Base-by-base conservation (phyloP, 2,797 vertebrate genomes). In the Gymnoscopelus microlampas region DNA sequence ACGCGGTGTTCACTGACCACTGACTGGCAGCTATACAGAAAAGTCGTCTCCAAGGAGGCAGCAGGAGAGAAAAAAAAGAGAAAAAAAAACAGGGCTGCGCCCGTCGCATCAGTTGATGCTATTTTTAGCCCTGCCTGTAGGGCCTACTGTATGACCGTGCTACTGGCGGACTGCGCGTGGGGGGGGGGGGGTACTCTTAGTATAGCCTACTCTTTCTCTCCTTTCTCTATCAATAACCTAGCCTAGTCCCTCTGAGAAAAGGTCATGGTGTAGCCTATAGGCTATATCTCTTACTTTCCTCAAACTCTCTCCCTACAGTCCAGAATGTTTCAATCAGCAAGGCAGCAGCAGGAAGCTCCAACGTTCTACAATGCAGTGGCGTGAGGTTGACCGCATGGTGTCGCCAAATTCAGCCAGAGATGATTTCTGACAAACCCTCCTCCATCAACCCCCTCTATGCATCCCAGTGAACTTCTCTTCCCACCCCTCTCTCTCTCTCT, bases 41-140 rank as follows among this genome's bases (percentile, higher is more conserved):
- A 74, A 89, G 80, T 89, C 89, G 79, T 81, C 89, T 90, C 89
- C 91, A 29, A 35, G 5, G 32, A 35, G 32, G 5, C 32, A 35
- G 32, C 3, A 6, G 5, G 32, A 35, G 32, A 35, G 32, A 35
- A 5, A 35, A 5, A 6, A 35, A 6, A 35, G 91, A 92, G 78
- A 89, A 85, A 71, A 70, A 63, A 85, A 88, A 86, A 56, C 92
- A 93, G 88, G 91, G 90, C 82, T 94, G 88, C 71, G 90, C 92
- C 89, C 85, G 85, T 90, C 82, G 82, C 88, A 90, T 89, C 89
- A 88, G 86, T 88, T 85, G 84, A 65, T 91, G 82, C 93, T 96
- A 94, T 95, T 95, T 96, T 95, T 91, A 95, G 90, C 83, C 78
- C 78, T 82, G 74, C 89, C 86, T 90, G 85, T 90, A 85, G 85